These are phyloP conservation scores for Hofmannophila pseudospretella DNA, from an alignment of 2,888 invertebrate genomes.

Conservation along the genomic window DNA sequence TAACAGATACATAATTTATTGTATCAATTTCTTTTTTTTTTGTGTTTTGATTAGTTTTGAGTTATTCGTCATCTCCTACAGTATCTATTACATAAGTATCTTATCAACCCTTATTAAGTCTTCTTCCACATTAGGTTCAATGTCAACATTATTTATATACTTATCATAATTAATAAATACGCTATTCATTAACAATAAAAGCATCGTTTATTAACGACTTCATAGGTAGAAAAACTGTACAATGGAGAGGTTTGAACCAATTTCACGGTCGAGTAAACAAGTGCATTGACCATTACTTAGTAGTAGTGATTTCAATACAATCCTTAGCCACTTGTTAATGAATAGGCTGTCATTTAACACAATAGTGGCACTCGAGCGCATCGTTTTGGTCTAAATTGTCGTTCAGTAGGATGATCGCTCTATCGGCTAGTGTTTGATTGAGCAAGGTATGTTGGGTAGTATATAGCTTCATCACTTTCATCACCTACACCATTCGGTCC, in stretches of 20 bases:
- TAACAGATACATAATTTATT: too few relatives aligned
- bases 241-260: slow-evolving; percentile 27
- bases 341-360: slow-evolving; percentile 20
- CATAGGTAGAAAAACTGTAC: slow-evolving; percentile 12
- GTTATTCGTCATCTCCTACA: too few relatives aligned
- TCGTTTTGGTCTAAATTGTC: slow-evolving; percentile 1
- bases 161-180: slow-evolving; percentile 6
- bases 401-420: slow-evolving; percentile 20
- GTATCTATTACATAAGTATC: neutral
- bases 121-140: too few relatives aligned
- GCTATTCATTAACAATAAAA: slow-evolving; percentile 13
- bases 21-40: too few relatives aligned
- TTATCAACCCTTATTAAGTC: neutral
- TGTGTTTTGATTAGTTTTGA: too few relatives aligned
- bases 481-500: too few relatives aligned
- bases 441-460: neutral
- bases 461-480: too few relatives aligned
- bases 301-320: slow-evolving; percentile 44
- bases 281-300: slow-evolving; percentile 36
- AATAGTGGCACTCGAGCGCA: slow-evolving; percentile 10
- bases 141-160: neutral
- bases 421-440: slow-evolving; percentile 13
- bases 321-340: slow-evolving; percentile 44
- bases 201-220: slow-evolving; percentile 4
- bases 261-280: slow-evolving; percentile 54